Percentiles rank a stretch among this genome's conserved stretches.
Evolutionary conservation across 2,888 invertebrate genomes (phyloP).

Genomic region (Galerucella pusilla): DNA sequence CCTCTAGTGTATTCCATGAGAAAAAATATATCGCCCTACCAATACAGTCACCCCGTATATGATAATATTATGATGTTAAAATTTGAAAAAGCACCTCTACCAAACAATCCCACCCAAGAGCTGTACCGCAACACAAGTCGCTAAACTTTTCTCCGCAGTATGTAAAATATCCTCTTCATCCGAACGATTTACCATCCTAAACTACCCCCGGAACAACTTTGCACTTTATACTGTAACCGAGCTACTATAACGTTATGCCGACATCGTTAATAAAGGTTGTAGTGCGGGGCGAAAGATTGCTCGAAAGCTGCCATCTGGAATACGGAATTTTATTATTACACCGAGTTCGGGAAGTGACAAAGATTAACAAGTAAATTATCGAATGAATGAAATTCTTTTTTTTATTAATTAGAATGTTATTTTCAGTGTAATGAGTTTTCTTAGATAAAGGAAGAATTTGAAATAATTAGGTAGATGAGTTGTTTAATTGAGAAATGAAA

Average conservation of each 20-base stretch:
- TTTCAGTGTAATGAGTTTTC: not conserved
- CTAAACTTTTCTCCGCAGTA: constrained; percentile 27
- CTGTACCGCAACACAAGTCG: constrained; percentile 21
- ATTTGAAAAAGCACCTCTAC: not conserved
- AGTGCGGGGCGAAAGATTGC: constrained; percentile 12
- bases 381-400: not conserved
- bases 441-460: too few relatives aligned
- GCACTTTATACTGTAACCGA: constrained; percentile 26
- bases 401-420: constrained; percentile 5
- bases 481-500: too few relatives aligned
- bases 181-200: constrained; percentile 33
- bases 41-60: too few relatives aligned
- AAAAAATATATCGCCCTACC: too few relatives aligned
- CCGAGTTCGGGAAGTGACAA: constrained; percentile 6
- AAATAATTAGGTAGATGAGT: too few relatives aligned
- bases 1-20: too few relatives aligned
- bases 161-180: constrained; percentile 33
- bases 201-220: constrained; percentile 30
- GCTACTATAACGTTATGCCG: constrained; percentile 21
- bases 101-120: not conserved
- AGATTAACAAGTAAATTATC: not conserved
- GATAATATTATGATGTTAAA: too few relatives aligned
- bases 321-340: constrained; percentile 22
- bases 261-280: constrained; percentile 27
- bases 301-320: constrained; percentile 10